Evolutionary conservation across 1,140 invertebrate species (phyloP).

Genomic region (Teleopsis dalmanni): DNA sequence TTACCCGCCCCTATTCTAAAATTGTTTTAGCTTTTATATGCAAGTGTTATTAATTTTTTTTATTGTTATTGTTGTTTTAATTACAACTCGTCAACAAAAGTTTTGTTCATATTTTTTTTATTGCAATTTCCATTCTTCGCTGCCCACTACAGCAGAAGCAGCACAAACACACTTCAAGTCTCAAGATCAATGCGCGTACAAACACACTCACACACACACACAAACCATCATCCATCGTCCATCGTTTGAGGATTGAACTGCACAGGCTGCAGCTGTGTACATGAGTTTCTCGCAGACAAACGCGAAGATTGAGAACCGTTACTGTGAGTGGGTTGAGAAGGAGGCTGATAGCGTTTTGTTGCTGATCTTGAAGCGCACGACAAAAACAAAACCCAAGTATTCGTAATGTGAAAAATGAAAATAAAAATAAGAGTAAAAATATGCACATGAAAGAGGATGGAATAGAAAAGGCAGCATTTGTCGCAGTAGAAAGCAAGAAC

Average conservation of each 20-base stretch:
- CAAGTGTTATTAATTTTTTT: too few relatives aligned
- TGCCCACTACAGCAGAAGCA: too few relatives aligned
- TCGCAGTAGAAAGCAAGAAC: too few relatives aligned
- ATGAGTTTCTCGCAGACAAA: not conserved
- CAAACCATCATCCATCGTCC: not conserved
- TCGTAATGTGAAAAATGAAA: not conserved
- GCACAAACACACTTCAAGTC: constrained; percentile 13
- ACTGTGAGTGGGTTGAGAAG: constrained; percentile 6
- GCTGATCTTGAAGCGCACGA: not conserved
- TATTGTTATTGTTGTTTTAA: too few relatives aligned
- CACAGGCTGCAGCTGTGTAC: too few relatives aligned
- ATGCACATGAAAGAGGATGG: not conserved
- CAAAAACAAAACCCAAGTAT: not conserved
- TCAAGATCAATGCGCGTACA: constrained; percentile 13
- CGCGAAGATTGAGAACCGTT: constrained; percentile 7
- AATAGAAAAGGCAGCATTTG: too few relatives aligned
- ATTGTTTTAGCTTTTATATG: too few relatives aligned
- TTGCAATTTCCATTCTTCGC: too few relatives aligned
- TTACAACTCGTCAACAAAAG: too few relatives aligned
- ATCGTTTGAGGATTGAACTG: not conserved
- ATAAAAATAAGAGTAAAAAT: not conserved
- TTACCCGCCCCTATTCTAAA: too few relatives aligned
- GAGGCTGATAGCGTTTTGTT: constrained; percentile 4
- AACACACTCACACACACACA: constrained; percentile 1
- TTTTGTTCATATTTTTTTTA: too few relatives aligned